phyloP scores from a whole-genome alignment of 2,113 vertebrate species.

The Tychaedon coryphoeus region DNA sequence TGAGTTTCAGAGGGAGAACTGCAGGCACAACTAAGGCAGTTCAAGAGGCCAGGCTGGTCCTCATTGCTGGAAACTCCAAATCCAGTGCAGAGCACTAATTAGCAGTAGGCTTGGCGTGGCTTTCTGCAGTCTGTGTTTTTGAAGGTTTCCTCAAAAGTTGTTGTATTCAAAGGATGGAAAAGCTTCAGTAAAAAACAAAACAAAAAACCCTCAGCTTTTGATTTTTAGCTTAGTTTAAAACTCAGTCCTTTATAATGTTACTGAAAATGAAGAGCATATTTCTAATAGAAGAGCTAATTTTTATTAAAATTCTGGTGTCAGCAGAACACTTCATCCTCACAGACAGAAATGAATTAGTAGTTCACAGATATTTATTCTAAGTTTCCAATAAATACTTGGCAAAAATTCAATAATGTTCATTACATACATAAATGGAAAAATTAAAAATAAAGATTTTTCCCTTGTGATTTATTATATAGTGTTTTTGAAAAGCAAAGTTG shows the following conservation, averaged over 20 bases:
- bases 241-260: background rate
- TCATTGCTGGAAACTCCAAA: background rate
- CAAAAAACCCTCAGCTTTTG: slow-evolving; percentile 5
- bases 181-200: background rate
- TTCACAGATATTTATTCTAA: slow-evolving; percentile 68
- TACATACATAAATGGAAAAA: slow-evolving; percentile 78
- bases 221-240: slow-evolving; percentile 66
- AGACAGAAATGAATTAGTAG: slow-evolving; percentile 66
- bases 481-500: slow-evolving; percentile 57
- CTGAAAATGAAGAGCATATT: slow-evolving; percentile 54
- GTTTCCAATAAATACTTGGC: slow-evolving; percentile 69
- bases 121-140: slow-evolving; percentile 61
- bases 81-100: slow-evolving; percentile 58
- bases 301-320: slow-evolving; percentile 51
- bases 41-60: slow-evolving; percentile 24
- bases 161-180: slow-evolving; percentile 45
- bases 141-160: slow-evolving; percentile 69
- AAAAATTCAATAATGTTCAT: slow-evolving; percentile 76
- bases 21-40: slow-evolving; percentile 15
- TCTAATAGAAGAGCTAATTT: slow-evolving; percentile 71
- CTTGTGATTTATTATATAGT: slow-evolving; percentile 70
- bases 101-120: slow-evolving; percentile 13
- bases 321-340: slow-evolving; percentile 55
- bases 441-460: slow-evolving; percentile 76
- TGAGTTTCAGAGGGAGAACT: slow-evolving; percentile 39